phyloP scores from a whole-genome alignment of 2,113 vertebrate genomes.

The Carollia perspicillata region DNA sequence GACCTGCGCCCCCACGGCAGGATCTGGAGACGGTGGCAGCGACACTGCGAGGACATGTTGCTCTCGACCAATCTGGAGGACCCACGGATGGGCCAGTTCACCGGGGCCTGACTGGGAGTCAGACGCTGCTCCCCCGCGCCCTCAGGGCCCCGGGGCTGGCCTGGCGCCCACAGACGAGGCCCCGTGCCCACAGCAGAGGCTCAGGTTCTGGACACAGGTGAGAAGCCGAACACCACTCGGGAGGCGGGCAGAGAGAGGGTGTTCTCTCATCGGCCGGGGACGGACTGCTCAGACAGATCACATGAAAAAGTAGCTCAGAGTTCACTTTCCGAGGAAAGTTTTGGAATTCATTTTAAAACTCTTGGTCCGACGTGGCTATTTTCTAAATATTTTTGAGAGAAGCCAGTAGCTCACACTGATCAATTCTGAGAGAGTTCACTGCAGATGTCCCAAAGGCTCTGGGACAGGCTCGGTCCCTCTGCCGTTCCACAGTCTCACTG shows the following conservation, averaged over 20 bases:
- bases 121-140: not conserved
- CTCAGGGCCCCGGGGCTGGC: not conserved
- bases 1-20: not conserved
- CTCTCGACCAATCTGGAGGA: too few species aligned
- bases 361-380: not conserved
- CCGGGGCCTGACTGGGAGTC: not conserved
- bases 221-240: not conserved
- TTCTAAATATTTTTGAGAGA: not conserved
- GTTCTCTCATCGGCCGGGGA: not conserved
- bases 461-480: not conserved
- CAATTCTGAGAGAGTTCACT: not conserved
- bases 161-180: fast-evolving
- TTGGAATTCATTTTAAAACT: not conserved
- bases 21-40: not conserved
- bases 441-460: not conserved
- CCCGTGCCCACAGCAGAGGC: not conserved
- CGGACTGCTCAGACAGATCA: not conserved
- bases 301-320: constrained; percentile 47
- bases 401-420: not conserved
- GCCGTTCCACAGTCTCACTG: not conserved
- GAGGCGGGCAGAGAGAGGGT: not conserved
- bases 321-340: constrained; percentile 25
- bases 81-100: fast-evolving
- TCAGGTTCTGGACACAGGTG: not conserved
- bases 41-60: fast-evolving